Conservation (phyloP, 2,888 invertebrate genomes). For the Eupithecia subumbrata region DNA sequence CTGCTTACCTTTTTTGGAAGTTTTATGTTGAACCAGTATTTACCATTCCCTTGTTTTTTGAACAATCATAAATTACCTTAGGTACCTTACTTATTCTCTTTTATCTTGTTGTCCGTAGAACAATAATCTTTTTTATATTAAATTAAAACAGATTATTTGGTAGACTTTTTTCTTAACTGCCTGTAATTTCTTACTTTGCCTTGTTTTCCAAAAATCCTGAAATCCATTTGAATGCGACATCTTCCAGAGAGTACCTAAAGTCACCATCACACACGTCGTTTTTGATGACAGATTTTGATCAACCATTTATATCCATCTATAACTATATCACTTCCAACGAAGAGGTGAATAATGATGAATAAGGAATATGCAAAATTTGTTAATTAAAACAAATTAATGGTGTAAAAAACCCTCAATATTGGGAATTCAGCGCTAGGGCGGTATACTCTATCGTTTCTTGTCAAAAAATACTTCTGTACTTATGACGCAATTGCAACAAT, state of each 20-base stretch:
- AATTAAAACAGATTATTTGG: background rate
- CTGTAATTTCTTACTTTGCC: background rate
- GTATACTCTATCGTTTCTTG: background rate
- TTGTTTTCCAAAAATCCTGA: background rate
- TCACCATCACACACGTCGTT: background rate
- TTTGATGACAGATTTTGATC: background rate
- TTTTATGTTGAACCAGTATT: constrained; percentile 2
- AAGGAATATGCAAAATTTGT: background rate
- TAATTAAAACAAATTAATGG: background rate
- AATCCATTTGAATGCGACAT: background rate
- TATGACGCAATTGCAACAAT: background rate
- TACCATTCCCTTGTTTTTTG: background rate
- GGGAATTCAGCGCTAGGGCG: background rate
- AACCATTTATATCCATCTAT: no score
- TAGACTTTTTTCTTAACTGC: background rate
- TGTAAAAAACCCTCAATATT: background rate
- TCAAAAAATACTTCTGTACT: background rate
- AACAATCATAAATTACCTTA: background rate
- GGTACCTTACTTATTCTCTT: background rate
- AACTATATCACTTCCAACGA: no score
- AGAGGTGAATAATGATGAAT: background rate
- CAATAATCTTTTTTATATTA: background rate
- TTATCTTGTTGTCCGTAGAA: background rate
- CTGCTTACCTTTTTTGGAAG: constrained; percentile 15
- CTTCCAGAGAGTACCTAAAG: background rate